These are phyloP conservation scores for Rhopalosiphum maidis DNA, from an alignment of 1,140 invertebrate species.

Conservation along the genomic window DNA sequence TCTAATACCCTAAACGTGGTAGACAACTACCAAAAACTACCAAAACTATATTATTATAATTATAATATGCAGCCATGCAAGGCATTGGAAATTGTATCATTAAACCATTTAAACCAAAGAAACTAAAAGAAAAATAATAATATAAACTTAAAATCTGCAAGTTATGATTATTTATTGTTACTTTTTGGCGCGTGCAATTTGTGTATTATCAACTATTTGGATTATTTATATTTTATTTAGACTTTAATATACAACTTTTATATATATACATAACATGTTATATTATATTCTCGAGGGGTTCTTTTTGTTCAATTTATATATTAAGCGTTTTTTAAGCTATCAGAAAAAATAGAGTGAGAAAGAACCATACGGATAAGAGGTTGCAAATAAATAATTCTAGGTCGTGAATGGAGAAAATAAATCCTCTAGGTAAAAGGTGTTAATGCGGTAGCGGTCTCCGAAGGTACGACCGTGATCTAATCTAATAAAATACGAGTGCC, in stretches of 20 bases:
- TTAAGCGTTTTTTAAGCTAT: constrained; percentile 24
- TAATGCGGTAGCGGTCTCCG: constrained; percentile 22
- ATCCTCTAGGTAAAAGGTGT: constrained; percentile 48
- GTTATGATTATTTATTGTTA: not conserved
- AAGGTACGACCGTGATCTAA: constrained; percentile 33
- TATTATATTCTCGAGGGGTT: not conserved
- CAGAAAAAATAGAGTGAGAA: not conserved
- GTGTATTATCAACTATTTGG: not conserved
- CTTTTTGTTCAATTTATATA: not conserved
- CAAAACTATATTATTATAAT: not conserved
- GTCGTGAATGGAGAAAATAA: constrained; percentile 36
- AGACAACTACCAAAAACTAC: not conserved
- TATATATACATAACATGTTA: not conserved
- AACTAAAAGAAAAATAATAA: not conserved
- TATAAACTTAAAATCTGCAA: not conserved
- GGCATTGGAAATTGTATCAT: too few species aligned
- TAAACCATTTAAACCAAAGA: not conserved
- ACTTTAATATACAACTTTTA: not conserved
- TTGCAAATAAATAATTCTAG: constrained; percentile 22
- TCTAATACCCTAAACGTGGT: not conserved
- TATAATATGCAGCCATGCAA: too few species aligned
- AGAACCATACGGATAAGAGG: not conserved
- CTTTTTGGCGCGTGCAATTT: not conserved
- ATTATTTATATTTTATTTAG: not conserved
- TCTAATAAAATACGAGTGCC: constrained; percentile 53